Evolutionary conservation across 2,113 vertebrate genomes (phyloP), one percentile per base, ranked within the genome.

Genomic region (crab-eating macaque (Macaca fascicularis)): DNA sequence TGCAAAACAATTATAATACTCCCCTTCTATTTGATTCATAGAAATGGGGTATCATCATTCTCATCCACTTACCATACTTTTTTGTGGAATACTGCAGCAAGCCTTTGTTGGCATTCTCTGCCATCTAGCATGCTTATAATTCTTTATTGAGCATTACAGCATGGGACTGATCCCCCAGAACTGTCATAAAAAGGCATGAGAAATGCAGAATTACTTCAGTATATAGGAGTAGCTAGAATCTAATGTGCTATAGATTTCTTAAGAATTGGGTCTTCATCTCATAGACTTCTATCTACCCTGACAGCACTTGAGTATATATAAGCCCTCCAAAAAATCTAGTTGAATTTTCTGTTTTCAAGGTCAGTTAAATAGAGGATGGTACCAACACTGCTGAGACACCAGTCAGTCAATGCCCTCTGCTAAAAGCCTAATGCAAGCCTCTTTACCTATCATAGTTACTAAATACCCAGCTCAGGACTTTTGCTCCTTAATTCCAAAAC

Each of bases 261-360:
- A 76, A 64, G 74, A 14, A 22, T 74, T n/a, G 7, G 5, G 10
- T 80, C 74, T 81, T 85, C 85, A 30, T 35, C 35, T 30, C 35
- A 23, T 6, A 19, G 30, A 23, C 45, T 50, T 64, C 70, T 45
- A 4, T 75, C 9, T 52, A 59, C 20, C n/a, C 59, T 52, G 14
- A 84, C 23, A 81, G 13, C 16, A 14, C 30, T 13, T n/a, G 57
- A 43, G 25, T 57, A 19, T 48, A 27, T 1, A 11, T 79, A 50
- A 89, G 57, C 7, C 3, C 1, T 55, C 48, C 23, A n/a, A 13
- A 57, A 50, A 35, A 90, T 43, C 45, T 52, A 50, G 17, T 12
- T 67, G 64, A 52, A 90, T 90, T 86, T 84, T 55, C 55, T 22
- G 16, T 92, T 95, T 90, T 90, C 27, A 61, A 83, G 52, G 75